Conservation (phyloP, 1,140 invertebrate genomes). For the Scylla paramamosain region DNA sequence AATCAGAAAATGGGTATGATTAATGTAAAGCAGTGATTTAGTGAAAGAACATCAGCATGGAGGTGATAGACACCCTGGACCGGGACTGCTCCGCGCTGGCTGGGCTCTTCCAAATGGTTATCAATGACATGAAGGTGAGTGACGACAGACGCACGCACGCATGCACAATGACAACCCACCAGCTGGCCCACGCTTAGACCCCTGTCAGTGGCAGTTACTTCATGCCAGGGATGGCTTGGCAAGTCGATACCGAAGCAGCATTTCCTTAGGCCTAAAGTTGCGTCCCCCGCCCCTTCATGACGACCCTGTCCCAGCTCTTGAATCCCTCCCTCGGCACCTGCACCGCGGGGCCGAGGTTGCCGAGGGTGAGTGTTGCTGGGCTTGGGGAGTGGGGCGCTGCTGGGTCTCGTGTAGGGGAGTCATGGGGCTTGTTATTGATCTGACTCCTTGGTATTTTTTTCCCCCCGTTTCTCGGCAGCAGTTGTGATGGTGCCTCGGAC, state of each 20-base stretch:
- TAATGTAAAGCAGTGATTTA: background rate
- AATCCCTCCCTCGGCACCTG: background rate
- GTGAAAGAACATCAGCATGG: constrained; percentile 54
- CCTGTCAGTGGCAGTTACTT: background rate
- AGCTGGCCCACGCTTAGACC: background rate
- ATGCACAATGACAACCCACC: no score
- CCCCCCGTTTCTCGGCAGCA: background rate
- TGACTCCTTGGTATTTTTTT: background rate
- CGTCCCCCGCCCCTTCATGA: constrained; percentile 37
- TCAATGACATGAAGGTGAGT: constrained; percentile 92
- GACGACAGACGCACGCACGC: background rate
- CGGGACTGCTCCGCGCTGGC: constrained; percentile 90
- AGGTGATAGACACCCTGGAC: constrained; percentile 81
- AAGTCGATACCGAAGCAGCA: background rate
- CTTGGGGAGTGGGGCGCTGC: background rate
- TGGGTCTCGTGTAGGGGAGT: background rate
- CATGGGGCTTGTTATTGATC: background rate
- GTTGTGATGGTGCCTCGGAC: background rate
- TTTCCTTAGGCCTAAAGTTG: constrained; percentile 17
- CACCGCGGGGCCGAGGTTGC: background rate
- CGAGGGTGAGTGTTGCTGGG: background rate
- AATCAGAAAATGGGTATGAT: constrained; percentile 38
- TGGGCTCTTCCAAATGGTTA: constrained; percentile 91
- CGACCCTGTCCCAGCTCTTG: background rate
- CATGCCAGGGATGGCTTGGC: background rate